Percentiles rank a stretch among this genome's conserved stretches.
These are phyloP conservation scores for Rugalucina vietnamica DNA, from an alignment of 2,888 invertebrate genomes.

Conservation along the genomic window DNA sequence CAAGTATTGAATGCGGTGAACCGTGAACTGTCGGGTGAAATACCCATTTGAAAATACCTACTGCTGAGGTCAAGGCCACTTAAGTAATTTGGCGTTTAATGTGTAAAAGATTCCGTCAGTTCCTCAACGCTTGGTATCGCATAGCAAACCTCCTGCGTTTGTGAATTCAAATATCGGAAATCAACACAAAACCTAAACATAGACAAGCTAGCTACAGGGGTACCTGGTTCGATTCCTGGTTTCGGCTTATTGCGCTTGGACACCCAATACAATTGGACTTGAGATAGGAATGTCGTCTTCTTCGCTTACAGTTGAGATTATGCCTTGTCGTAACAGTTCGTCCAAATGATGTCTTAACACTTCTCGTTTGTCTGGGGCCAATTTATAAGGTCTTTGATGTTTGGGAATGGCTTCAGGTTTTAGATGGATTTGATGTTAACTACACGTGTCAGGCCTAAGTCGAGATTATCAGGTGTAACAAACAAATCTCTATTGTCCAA, in stretches of 20 bases:
- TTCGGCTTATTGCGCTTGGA: slow-evolving; percentile 30
- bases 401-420: no score
- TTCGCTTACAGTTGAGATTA: slow-evolving; percentile 34
- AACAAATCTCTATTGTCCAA: no score
- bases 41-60: slow-evolving; percentile 39
- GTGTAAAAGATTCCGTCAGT: background rate
- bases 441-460: no score
- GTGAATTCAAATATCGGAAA: slow-evolving; percentile 38
- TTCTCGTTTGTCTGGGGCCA: slow-evolving; percentile 45
- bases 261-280: slow-evolving; percentile 46
- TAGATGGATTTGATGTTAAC: no score
- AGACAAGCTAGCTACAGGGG: slow-evolving; percentile 22
- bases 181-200: slow-evolving; percentile 32
- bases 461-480: no score
- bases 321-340: slow-evolving; percentile 36
- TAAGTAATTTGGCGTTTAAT: background rate
- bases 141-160: slow-evolving; percentile 33
- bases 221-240: background rate
- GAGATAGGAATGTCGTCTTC: slow-evolving; percentile 42
- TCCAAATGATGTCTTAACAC: slow-evolving; percentile 38
- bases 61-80: background rate
- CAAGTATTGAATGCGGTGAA: slow-evolving; percentile 36
- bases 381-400: no score
- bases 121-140: slow-evolving; percentile 31
- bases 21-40: slow-evolving; percentile 2